These are phyloP conservation scores for Coecobrya sp. DNA, from an alignment of 2,888 invertebrate species.

Conservation along the genomic window DNA sequence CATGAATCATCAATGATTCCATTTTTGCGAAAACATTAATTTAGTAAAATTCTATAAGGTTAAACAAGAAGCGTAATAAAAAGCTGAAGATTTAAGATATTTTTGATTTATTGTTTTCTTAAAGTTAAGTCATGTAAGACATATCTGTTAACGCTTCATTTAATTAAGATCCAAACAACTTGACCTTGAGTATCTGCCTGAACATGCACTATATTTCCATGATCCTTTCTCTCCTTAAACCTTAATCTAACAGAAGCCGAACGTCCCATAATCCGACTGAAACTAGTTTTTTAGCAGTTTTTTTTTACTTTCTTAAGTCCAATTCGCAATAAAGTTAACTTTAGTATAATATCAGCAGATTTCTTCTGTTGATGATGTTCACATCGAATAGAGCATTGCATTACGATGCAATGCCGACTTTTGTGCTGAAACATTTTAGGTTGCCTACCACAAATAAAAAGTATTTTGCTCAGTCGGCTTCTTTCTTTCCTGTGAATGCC, in stretches of 20 bases:
- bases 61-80: neutral
- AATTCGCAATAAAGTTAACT: neutral
- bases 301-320: neutral
- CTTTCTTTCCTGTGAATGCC: neutral
- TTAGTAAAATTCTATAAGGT: no score
- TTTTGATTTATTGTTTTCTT: neutral
- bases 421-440: neutral
- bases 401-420: neutral
- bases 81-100: neutral
- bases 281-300: neutral
- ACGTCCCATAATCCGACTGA: neutral
- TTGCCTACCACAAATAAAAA: neutral
- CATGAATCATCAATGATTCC: no score
- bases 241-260: neutral
- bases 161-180: neutral
- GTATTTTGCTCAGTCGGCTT: neutral
- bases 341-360: neutral
- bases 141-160: constrained; percentile 3
- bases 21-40: no score
- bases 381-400: neutral
- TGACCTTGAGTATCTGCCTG: neutral
- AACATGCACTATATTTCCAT: neutral
- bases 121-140: neutral
- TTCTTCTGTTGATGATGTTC: neutral
- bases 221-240: neutral